Conservation (phyloP, 1,140 invertebrate species). For the Coelopa frigida region DNA sequence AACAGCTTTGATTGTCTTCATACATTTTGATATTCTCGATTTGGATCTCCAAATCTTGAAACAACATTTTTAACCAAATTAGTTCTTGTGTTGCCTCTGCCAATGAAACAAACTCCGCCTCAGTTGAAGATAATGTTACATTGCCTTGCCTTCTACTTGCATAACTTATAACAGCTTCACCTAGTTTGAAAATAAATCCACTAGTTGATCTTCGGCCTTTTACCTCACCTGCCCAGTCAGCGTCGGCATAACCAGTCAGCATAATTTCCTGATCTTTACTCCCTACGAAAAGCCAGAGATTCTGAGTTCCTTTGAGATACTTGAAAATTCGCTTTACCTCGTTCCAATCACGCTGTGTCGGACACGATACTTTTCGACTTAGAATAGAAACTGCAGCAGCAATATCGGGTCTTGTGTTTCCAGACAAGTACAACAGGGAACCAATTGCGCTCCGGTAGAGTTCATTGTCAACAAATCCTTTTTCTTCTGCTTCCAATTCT, state of each 20-base stretch:
- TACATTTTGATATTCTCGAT: too few relatives aligned
- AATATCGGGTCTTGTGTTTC: conserved; percentile 40
- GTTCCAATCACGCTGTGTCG: conserved; percentile 24
- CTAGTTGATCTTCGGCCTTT: conserved; percentile 20
- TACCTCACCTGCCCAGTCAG: conserved; percentile 17
- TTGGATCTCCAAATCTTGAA: conserved; percentile 8
- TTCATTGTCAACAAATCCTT: neutral
- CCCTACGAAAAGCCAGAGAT: conserved; percentile 11
- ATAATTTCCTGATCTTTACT: neutral
- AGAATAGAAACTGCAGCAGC: conserved; percentile 30
- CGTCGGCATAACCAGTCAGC: conserved; percentile 17
- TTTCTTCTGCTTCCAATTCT: neutral
- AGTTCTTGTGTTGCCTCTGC: conserved; percentile 15
- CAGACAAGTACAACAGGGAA: conserved; percentile 33
- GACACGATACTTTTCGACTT: conserved; percentile 23
- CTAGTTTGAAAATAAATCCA: conserved; percentile 18
- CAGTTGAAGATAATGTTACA: conserved; percentile 21
- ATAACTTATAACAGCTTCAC: conserved; percentile 16
- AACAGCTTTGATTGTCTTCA: neutral
- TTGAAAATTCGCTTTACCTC: conserved; percentile 30
- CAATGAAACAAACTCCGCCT: conserved; percentile 20
- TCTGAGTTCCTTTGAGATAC: conserved; percentile 37
- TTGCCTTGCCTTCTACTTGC: conserved; percentile 16
- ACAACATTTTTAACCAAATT: conserved; percentile 13
- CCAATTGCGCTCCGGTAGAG: conserved; percentile 29